Percentiles rank a stretch among this genome's conserved stretches.
phyloP scores from a whole-genome alignment of 2,888 invertebrate species.

The Cheilosia vernalis region DNA sequence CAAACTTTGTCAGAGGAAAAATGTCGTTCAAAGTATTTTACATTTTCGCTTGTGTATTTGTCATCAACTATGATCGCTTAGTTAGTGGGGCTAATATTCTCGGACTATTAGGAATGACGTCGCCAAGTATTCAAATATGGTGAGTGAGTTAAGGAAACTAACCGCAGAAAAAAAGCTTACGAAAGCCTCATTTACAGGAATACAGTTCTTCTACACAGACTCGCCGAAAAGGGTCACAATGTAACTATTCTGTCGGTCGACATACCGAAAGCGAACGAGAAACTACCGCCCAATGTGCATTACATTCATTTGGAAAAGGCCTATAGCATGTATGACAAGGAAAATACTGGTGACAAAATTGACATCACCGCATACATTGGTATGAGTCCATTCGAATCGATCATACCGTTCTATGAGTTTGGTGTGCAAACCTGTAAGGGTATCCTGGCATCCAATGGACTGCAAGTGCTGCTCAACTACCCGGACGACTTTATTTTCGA shows the following conservation, averaged over 20 bases:
- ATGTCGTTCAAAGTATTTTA: constrained; percentile 15
- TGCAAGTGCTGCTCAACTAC: constrained; percentile 77
- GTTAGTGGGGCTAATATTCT: constrained; percentile 76
- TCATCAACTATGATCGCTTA: neutral
- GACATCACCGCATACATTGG: constrained; percentile 42
- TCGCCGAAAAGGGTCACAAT: constrained; percentile 77
- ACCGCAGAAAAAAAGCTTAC: neutral
- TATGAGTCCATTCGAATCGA: constrained; percentile 51
- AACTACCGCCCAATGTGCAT: constrained; percentile 76
- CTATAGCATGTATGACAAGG: constrained; percentile 71
- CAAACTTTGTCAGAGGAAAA: neutral
- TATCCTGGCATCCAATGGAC: constrained; percentile 76
- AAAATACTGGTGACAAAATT: constrained; percentile 42
- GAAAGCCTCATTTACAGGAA: constrained; percentile 69
- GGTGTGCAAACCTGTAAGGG: constrained; percentile 69
- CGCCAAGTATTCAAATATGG: constrained; percentile 78
- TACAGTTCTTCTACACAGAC: constrained; percentile 74
- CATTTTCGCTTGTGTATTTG: neutral
- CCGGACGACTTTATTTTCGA: constrained; percentile 79
- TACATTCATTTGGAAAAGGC: constrained; percentile 78
- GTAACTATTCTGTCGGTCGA: constrained; percentile 77
- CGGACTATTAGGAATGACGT: constrained; percentile 76
- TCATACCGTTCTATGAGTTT: constrained; percentile 72
- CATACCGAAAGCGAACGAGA: constrained; percentile 66
- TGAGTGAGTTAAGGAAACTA: constrained; percentile 14